phyloP scores from a whole-genome alignment of 2,888 invertebrate genomes.

The Periphyllus acericola region DNA sequence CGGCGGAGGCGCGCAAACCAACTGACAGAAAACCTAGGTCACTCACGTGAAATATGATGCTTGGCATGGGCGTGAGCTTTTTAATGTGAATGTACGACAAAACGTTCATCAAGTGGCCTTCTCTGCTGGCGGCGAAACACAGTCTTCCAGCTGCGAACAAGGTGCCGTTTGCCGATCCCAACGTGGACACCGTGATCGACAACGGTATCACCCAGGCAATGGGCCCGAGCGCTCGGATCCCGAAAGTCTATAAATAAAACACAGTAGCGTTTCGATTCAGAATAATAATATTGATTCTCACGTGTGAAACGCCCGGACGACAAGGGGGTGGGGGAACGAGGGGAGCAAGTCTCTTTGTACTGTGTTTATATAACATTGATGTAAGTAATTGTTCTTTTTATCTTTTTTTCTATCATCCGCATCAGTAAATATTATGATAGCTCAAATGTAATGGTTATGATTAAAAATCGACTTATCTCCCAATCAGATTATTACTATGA shows the following conservation, averaged over 20 bases:
- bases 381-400: no score
- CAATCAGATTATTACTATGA: no score
- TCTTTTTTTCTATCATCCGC: no score
- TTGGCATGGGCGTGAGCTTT: conserved; percentile 92
- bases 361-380: no score
- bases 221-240: conserved; percentile 84
- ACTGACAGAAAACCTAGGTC: not conserved
- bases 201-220: conserved; percentile 94
- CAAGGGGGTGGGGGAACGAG: no score
- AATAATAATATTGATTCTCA: no score
- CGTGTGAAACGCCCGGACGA: no score
- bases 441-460: no score
- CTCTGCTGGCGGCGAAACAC: conserved; percentile 92
- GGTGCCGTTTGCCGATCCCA: conserved; percentile 93
- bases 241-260: conserved; percentile 75
- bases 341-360: not conserved
- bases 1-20: no score
- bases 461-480: no score
- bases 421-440: no score
- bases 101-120: conserved; percentile 90
- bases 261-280: not conserved
- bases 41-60: conserved; percentile 93
- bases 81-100: conserved; percentile 91
- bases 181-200: conserved; percentile 91
- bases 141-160: conserved; percentile 91